These are phyloP conservation scores for Dryocosmus kuriphilus DNA, from an alignment of 2,888 invertebrate genomes.

Conservation along the genomic window DNA sequence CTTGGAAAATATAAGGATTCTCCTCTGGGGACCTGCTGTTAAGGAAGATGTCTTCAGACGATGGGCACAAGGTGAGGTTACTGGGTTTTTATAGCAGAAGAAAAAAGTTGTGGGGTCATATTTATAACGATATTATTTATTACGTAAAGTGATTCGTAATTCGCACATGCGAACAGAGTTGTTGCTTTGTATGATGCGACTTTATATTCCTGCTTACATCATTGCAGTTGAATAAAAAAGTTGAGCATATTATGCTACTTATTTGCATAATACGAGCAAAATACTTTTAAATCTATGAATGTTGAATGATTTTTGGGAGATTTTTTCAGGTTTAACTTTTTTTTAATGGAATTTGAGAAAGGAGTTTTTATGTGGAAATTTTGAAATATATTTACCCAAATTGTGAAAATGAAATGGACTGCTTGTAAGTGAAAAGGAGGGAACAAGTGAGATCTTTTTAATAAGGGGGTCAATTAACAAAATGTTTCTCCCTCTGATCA, in stretches of 20 bases:
- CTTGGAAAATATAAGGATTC: slow-evolving; percentile 85
- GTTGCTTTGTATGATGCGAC: neutral
- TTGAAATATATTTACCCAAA: too few relatives aligned
- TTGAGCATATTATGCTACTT: slow-evolving; percentile 45
- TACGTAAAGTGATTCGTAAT: slow-evolving; percentile 23
- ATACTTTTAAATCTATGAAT: slow-evolving; percentile 36
- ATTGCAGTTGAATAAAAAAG: slow-evolving; percentile 44
- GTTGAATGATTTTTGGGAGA: neutral
- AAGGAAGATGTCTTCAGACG: slow-evolving; percentile 93
- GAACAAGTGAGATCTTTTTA: too few relatives aligned
- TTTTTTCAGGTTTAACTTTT: neutral
- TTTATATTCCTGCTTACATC: slow-evolving; percentile 20
- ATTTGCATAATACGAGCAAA: slow-evolving; percentile 47
- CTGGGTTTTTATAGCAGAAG: slow-evolving; percentile 4
- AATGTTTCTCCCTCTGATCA: too few relatives aligned
- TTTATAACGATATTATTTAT: neutral
- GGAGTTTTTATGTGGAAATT: neutral
- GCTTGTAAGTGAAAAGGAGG: too few relatives aligned
- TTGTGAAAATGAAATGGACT: too few relatives aligned
- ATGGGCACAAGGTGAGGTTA: slow-evolving; percentile 90
- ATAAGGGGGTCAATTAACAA: too few relatives aligned
- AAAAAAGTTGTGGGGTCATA: neutral
- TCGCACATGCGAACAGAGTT: neutral
- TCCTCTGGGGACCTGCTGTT: slow-evolving; percentile 91
- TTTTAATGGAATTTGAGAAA: neutral